These are phyloP conservation scores for Cephalopachus bancanus DNA, from an alignment of 2,797 vertebrate species.

Conservation along the genomic window DNA sequence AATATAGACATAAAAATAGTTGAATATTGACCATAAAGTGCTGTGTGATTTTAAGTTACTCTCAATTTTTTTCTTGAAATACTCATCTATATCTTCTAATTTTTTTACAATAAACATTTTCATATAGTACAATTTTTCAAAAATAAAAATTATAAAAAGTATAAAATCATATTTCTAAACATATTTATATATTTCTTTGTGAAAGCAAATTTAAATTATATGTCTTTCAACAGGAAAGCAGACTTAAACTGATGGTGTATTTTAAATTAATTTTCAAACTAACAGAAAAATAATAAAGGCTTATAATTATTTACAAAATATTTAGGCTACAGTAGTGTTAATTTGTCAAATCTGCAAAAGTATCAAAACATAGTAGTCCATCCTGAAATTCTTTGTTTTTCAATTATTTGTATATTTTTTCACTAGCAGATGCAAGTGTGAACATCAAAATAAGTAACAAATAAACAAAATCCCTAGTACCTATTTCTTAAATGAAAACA, in stretches of 20 bases:
- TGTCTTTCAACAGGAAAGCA: neutral
- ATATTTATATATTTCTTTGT: neutral
- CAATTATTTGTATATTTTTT: neutral
- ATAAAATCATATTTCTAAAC: neutral
- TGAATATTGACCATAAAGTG: neutral
- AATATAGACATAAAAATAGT: neutral
- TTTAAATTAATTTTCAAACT: neutral
- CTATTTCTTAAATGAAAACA: neutral
- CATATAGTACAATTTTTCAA: neutral
- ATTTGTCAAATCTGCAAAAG: neutral
- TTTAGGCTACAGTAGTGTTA: neutral
- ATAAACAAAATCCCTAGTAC: neutral
- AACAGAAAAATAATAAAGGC: neutral
- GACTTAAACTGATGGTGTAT: neutral
- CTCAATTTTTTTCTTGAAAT: neutral
- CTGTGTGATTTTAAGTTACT: neutral
- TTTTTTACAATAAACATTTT: neutral
- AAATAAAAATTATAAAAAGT: neutral
- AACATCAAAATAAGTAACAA: neutral
- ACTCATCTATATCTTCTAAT: neutral
- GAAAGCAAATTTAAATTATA: neutral
- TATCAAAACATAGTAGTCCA: neutral
- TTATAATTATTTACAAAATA: neutral
- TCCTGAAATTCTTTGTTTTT: neutral
- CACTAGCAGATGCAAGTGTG: neutral